Evolutionary conservation across 2,113 vertebrate species (phyloP), one percentile per base, ranked within the genome.

Genomic region (Halichoeres trimaculatus): DNA sequence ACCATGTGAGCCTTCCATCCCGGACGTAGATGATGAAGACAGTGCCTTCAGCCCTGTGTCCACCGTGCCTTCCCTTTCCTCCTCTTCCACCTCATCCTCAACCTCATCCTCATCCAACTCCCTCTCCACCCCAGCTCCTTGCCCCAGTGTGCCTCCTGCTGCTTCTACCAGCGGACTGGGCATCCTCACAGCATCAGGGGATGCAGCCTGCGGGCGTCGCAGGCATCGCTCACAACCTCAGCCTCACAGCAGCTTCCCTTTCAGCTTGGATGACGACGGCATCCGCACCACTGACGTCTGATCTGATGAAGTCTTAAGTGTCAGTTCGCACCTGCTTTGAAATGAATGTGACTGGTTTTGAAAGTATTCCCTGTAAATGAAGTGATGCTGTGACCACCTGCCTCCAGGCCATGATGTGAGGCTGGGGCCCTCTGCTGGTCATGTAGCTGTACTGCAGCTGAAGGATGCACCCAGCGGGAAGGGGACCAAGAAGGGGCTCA

Each of bases 211-310:
- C 8, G 87, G 70, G 23, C 92, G 93, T 2, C 89, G 93, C 40
- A 80, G 94, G 65, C 93, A 94, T 74, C 89, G 93, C 68, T 95
- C 94, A 2, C 94, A 94, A 69, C 94, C 94, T 10, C 93, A 92
- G 74, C 61, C 88, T 34, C 86, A 77, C 76, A 91, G 45, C 79
- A 78, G 70, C 75, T 93, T 91, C 78, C 88, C 91, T 17, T 94
- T 90, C 83, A 92, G 70, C 74, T 50, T 93, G 35, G 92, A 93
- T 20, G 88, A 89, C 0, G 92, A 93, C 22, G 8, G 88, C 76
- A 90, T 95, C 66, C 94, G 94, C 74, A 94, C 93, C 82, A 93
- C 94, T 19, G 94, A 95, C 22, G 93, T 95, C 34, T 95, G 92
- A 61, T 55, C 45, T 47, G 14, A 10, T 17, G 51, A 55, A 1